Evolutionary conservation across 1,140 invertebrate species (phyloP), one percentile per base, ranked within the genome.

Genomic region (Aphelenchoides avenae): DNA sequence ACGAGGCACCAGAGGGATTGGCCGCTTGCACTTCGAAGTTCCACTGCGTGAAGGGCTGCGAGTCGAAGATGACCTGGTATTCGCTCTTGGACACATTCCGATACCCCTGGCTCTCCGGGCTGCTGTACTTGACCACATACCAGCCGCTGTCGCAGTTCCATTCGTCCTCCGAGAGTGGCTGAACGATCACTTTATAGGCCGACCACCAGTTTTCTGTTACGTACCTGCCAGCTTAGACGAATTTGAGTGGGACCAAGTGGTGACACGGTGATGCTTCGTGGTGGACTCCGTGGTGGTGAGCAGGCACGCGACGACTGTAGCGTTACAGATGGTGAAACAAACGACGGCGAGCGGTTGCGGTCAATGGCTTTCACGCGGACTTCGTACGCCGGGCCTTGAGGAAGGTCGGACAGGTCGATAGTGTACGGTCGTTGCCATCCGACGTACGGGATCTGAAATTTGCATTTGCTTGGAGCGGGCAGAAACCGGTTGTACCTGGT

Each of bases 61-160:
- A 75, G 33, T 72, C 68, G 44, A 75, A 77, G 20, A 75, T 48
- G 27, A 67, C 68, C 7, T 52, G 41, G 15, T 52, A 64, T 42
- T 77, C 73, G 15, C 73, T 64, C 27, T 57, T 51, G 1, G 72
- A 75, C 30, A 77, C 18, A 40, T 75, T 75, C 11, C 58, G 57
- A 52, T 62, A 76, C 26, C 73, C 57, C 72, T 57, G 72, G 26
- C 66, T 64, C 43, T 73, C 57, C 9, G 74, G 58, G 33, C 70
- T 73, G 29, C 58, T 65, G 59, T 75, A 77, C 48, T 77, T 77
- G 36, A 75, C 70, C 26, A 75, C 57, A 46, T 75, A 75, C 73
- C 73, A 75, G 11, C 77, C 46, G 30, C 56, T 51, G 44, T 75
- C 75, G 40, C 73, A 75, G 49, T 77, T 77, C 73, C 73, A 75